Conservation (phyloP, 2,113 vertebrate species). For the Datnioides undecimradiatus region DNA sequence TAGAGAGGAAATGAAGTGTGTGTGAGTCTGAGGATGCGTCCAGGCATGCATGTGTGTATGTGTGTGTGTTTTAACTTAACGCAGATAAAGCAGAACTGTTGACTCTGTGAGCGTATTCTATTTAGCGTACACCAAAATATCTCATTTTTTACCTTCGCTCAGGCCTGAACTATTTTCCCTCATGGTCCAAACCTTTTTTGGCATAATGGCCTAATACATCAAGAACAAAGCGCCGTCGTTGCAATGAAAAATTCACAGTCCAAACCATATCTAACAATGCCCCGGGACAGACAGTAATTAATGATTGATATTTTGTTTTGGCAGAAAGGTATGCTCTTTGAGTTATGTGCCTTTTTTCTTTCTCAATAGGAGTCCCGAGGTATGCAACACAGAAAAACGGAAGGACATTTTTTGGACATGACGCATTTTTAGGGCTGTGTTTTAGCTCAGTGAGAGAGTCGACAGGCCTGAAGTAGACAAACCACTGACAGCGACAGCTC, state of each 20-base stretch:
- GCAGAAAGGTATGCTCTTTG: conserved; percentile 27
- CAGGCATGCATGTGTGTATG: neutral
- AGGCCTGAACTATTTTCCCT: conserved; percentile 13
- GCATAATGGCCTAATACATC: conserved; percentile 5
- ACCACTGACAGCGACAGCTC: neutral
- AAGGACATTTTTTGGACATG: conserved; percentile 47
- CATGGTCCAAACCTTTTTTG: conserved; percentile 14
- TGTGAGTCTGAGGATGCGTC: conserved; percentile 7
- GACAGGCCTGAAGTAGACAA: neutral
- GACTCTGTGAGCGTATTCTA: neutral
- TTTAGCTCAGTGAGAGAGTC: conserved; percentile 14
- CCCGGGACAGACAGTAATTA: conserved; percentile 47
- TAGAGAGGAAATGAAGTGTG: neutral
- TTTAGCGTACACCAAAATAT: conserved; percentile 4
- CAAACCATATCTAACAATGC: conserved; percentile 28
- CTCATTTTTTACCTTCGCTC: conserved; percentile 19
- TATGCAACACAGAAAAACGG: conserved; percentile 16
- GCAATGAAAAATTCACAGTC: conserved; percentile 26
- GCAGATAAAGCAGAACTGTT: conserved; percentile 16
- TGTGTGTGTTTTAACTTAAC: neutral
- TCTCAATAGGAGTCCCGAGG: conserved; percentile 29
- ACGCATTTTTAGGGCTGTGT: conserved; percentile 25
- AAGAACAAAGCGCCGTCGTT: conserved; percentile 45
- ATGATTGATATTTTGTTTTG: conserved; percentile 59
- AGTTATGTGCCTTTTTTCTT: conserved; percentile 37